phyloP scores from a whole-genome alignment of 2,113 vertebrate genomes.

The Potamarius usumacintae region DNA sequence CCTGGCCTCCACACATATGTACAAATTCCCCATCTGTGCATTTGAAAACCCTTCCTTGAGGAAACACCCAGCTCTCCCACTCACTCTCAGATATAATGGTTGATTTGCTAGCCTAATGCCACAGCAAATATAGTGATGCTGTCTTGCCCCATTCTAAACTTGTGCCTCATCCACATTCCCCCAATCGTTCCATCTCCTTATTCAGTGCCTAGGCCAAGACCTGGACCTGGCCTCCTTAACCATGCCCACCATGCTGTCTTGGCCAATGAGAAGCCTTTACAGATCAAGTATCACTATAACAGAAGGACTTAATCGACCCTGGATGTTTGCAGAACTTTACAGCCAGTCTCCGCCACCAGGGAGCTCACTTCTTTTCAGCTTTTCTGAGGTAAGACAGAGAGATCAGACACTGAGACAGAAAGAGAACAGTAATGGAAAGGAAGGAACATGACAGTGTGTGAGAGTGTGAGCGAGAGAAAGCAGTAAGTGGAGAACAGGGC shows the following conservation, averaged over 20 bases:
- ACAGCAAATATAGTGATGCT: constrained; percentile 85
- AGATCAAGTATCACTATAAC: constrained; percentile 92
- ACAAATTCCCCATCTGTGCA: background rate
- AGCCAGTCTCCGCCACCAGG: constrained; percentile 75
- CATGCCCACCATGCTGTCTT: constrained; percentile 50
- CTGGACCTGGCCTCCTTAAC: constrained; percentile 48
- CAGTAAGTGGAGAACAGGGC: constrained; percentile 34
- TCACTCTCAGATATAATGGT: constrained; percentile 27
- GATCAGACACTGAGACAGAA: constrained; percentile 43
- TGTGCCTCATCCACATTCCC: constrained; percentile 64
- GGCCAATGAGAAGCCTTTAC: constrained; percentile 77
- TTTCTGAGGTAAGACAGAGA: constrained; percentile 79
- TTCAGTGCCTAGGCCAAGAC: constrained; percentile 79
- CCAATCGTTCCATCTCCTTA: constrained; percentile 72
- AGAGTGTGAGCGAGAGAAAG: constrained; percentile 42
- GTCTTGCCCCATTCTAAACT: constrained; percentile 70
- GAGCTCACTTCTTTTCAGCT: constrained; percentile 77
- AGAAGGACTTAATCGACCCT: constrained; percentile 73
- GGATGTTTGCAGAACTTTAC: constrained; percentile 77
- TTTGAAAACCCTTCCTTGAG: background rate
- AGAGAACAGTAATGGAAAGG: constrained; percentile 42
- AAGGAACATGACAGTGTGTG: constrained; percentile 9
- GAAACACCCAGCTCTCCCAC: constrained; percentile 31
- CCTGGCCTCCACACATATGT: background rate
- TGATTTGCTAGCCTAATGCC: constrained; percentile 72